Conservation (phyloP, 2,113 vertebrate species). For the Kryptolebias marmoratus region DNA sequence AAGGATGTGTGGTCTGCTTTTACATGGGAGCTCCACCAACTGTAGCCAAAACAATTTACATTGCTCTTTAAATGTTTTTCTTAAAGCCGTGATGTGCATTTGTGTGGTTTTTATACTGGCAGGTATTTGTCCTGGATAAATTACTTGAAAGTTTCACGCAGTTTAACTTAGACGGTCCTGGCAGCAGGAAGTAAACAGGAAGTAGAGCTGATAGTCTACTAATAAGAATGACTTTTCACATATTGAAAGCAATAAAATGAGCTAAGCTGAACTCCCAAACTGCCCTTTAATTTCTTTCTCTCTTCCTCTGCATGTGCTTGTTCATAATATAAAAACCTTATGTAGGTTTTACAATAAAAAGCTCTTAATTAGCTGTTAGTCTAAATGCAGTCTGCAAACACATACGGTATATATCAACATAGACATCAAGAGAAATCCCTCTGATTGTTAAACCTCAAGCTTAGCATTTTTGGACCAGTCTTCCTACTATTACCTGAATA, state of each 20-base stretch:
- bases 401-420: no score
- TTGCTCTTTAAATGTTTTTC: background rate
- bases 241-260: background rate
- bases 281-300: no score
- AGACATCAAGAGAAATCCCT: no score
- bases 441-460: no score
- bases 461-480: no score
- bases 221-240: background rate
- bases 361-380: no score
- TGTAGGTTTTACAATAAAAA: no score
- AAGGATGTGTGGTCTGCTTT: constrained; percentile 13
- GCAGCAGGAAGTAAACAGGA: background rate
- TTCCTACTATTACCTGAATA: no score
- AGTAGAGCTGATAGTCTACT: background rate
- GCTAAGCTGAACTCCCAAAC: no score
- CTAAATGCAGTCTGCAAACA: no score
- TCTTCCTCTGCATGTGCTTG: no score
- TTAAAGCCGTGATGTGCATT: background rate
- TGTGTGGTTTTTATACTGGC: background rate
- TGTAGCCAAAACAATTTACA: background rate
- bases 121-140: background rate
- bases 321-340: no score
- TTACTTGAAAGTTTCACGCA: background rate
- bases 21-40: background rate
- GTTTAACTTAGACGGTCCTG: background rate